Evolutionary conservation across 2,888 invertebrate species (phyloP).

Genomic region (Nephrotoma flavescens): DNA sequence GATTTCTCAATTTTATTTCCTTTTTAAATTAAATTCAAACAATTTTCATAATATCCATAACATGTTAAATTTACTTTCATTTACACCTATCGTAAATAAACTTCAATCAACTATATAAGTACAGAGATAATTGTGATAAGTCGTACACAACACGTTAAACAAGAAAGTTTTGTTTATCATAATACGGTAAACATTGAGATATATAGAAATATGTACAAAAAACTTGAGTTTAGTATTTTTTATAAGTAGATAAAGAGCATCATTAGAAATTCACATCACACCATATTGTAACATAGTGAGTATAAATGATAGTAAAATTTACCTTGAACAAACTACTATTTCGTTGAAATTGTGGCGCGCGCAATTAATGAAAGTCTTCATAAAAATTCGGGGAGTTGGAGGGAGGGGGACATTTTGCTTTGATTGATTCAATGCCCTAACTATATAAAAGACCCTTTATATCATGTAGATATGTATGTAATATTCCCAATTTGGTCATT

Average conservation of each 20-base stretch:
- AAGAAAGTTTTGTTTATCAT: not conserved
- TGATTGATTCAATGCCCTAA: not conserved
- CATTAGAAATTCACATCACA: not conserved
- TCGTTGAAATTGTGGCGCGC: too few species aligned
- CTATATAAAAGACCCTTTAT: not conserved
- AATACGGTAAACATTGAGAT: not conserved
- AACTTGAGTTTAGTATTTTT: not conserved
- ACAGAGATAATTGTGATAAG: not conserved
- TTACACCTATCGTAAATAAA: not conserved
- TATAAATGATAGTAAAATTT: not conserved
- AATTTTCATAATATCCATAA: not conserved
- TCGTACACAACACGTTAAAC: not conserved
- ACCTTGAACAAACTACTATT: not conserved
- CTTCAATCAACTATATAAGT: not conserved
- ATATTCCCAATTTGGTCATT: too few species aligned
- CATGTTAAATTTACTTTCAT: not conserved
- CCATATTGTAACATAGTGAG: not conserved
- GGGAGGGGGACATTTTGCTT: not conserved
- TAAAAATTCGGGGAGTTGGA: not conserved
- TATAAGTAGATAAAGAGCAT: not conserved
- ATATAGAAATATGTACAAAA: not conserved
- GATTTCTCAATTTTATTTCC: not conserved
- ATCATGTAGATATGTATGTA: not conserved
- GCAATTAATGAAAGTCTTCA: not conserved
- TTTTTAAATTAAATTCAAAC: not conserved